Conservation (phyloP, 2,797 vertebrate species). For the Myotis findleyi region DNA sequence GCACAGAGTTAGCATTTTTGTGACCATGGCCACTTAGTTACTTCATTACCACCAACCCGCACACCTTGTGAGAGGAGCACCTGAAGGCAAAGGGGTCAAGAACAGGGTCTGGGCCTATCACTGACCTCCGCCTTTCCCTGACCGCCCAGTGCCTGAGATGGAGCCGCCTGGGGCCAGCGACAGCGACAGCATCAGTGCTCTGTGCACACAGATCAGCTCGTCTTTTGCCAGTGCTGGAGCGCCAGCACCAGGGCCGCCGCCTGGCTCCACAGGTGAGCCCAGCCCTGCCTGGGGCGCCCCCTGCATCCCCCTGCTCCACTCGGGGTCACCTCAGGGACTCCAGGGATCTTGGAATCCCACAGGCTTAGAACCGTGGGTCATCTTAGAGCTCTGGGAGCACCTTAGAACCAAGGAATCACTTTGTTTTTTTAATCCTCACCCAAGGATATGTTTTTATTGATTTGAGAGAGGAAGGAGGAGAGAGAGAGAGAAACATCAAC, state of each 20-base stretch:
- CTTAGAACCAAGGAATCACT: neutral
- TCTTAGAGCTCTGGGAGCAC: neutral
- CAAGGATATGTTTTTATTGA: neutral
- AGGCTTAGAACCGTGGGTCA: too few species aligned
- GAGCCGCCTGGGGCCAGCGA: constrained; percentile 83
- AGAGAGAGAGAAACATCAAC: neutral
- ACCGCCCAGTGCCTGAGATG: constrained; percentile 81
- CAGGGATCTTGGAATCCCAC: neutral
- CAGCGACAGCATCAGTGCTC: constrained; percentile 91
- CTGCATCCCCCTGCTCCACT: neutral
- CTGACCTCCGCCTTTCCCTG: neutral
- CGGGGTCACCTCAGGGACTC: too few species aligned
- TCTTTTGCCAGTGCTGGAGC: constrained; percentile 90
- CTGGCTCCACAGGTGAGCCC: constrained; percentile 57
- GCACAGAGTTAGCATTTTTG: neutral
- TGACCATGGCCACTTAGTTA: neutral
- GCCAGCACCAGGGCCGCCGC: neutral
- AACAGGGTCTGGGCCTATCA: neutral
- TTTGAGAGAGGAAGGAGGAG: neutral
- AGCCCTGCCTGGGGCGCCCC: neutral
- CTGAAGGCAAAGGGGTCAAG: neutral
- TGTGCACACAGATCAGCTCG: constrained; percentile 93
- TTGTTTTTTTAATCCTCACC: neutral
- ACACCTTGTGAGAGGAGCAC: neutral
- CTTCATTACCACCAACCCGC: neutral